Percentiles rank a stretch among this genome's conserved stretches.
Conservation (phyloP, 2,888 invertebrate genomes). For the Tetragonula carbonaria region DNA sequence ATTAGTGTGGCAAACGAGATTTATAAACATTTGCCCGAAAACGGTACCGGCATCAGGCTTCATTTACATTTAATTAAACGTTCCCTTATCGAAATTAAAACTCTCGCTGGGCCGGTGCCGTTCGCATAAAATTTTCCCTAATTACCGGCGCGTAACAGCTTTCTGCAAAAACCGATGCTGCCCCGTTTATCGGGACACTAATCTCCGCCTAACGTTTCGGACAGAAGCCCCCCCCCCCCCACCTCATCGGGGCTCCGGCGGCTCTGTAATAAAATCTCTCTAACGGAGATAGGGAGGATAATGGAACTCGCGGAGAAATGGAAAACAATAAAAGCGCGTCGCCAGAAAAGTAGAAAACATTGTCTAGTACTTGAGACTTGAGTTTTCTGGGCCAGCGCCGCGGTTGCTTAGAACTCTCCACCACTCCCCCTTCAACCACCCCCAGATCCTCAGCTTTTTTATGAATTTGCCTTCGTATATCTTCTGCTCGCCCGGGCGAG, state of each 20-base stretch:
- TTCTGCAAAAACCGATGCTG: background rate
- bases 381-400: background rate
- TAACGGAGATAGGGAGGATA: background rate
- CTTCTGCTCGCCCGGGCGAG: background rate
- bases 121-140: slow-evolving; percentile 7
- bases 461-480: slow-evolving; percentile 23
- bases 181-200: background rate
- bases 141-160: background rate
- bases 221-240: background rate
- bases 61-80: slow-evolving; percentile 13
- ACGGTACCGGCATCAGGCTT: background rate
- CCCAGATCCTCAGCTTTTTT: background rate
- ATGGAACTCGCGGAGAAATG: slow-evolving; percentile 1
- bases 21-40: background rate
- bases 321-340: slow-evolving; percentile 24
- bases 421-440: too few relatives aligned
- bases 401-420: background rate
- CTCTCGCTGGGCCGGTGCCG: background rate
- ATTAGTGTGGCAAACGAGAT: background rate
- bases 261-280: slow-evolving; percentile 2
- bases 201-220: slow-evolving; percentile 10
- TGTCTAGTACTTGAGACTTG: background rate
- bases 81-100: slow-evolving; percentile 3
- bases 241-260: too few relatives aligned
- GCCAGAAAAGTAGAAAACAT: slow-evolving; percentile 18